A percentile compares a stretch with the other conserved stretches of the same genome.
phyloP scores from a whole-genome alignment of 2,888 invertebrate species.

The Nycteola revayana region DNA sequence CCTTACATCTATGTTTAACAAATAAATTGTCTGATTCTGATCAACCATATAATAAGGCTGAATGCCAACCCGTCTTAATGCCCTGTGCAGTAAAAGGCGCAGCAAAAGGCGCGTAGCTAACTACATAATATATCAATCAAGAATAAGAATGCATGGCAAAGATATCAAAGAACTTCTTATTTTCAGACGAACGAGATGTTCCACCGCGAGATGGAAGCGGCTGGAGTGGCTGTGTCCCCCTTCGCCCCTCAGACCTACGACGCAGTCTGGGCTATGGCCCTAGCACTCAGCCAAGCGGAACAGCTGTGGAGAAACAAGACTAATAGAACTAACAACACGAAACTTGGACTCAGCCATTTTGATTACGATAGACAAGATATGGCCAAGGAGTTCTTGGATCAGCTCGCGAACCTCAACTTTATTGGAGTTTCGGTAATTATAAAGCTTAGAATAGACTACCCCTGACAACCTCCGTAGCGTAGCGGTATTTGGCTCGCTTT shows the following conservation, averaged over 20 bases:
- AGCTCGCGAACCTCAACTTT: constrained; percentile 88
- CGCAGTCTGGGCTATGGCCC: constrained; percentile 94
- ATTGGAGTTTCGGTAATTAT: constrained; percentile 92
- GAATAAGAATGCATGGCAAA: too few relatives aligned
- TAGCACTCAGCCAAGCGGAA: constrained; percentile 86
- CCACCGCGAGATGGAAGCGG: constrained; percentile 78
- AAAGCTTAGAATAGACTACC: too few relatives aligned
- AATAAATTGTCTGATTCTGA: too few relatives aligned
- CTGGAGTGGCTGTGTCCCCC: constrained; percentile 81
- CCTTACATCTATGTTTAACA: too few relatives aligned
- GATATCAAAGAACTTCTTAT: too few relatives aligned
- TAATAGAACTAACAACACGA: constrained; percentile 41
- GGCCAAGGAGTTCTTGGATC: constrained; percentile 86
- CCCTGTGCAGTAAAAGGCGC: too few relatives aligned
- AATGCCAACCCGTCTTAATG: too few relatives aligned
- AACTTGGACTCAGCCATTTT: constrained; percentile 82
- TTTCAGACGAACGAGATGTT: constrained; percentile 85
- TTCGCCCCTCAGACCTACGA: constrained; percentile 93
- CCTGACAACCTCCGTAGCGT: too few relatives aligned
- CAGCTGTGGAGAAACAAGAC: constrained; percentile 67
- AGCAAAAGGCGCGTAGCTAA: too few relatives aligned
- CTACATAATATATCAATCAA: too few relatives aligned
- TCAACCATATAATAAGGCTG: too few relatives aligned
- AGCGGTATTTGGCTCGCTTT: too few relatives aligned
- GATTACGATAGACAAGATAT: constrained; percentile 88